Evolutionary conservation across 1,140 invertebrate genomes (phyloP), one percentile per base, ranked within the genome.

Genomic region (Belonocnema kinseyi): DNA sequence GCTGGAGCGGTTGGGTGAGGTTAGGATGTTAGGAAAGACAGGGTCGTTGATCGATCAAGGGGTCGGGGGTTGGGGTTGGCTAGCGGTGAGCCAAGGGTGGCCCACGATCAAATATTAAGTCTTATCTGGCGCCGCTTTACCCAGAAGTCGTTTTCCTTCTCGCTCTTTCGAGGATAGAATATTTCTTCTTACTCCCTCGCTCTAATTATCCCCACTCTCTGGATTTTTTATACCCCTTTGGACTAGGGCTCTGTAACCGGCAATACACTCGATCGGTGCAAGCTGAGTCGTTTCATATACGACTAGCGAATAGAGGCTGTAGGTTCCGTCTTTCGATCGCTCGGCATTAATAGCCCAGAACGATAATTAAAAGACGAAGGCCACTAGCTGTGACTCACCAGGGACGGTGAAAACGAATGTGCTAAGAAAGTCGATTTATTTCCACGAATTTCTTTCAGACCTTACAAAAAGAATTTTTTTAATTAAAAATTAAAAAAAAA

Each of bases 91-190:
- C 83, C 84, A 83, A 85, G 88, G 87, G 87, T 85, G 86, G 85
- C 82, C 82, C 83, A 85, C 88, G 89, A 89, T 89, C 89, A 90
- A 89, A 90, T 89, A 89, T 90, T 89, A 90, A 89, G 88, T 89
- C 88, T 90, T 89, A 90, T 90, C 89, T 89, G 88, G 89, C 88
- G 88, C 88, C 88, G 87, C 85, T 88, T 89, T 88, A 87, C 82
- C 83, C 83, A 85, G 85, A 86, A 88, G 77, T 80, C 80, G 78
- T 78, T 73, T 46, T 77, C 58, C 77, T 77, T 80, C 52, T 74
- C 51, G 73, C 78, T 79, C 73, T 71, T 75, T 76, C 71, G 53
- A 54, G 53, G 53, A 66, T 66, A 14, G 14, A 33, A 33, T 66
- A 77, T 8, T 82, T 79, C 78, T 75, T 82, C 78, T 75, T 82